Base-by-base conservation (phyloP, 2,113 vertebrate species). In the Rousettus leschenaultii region DNA sequence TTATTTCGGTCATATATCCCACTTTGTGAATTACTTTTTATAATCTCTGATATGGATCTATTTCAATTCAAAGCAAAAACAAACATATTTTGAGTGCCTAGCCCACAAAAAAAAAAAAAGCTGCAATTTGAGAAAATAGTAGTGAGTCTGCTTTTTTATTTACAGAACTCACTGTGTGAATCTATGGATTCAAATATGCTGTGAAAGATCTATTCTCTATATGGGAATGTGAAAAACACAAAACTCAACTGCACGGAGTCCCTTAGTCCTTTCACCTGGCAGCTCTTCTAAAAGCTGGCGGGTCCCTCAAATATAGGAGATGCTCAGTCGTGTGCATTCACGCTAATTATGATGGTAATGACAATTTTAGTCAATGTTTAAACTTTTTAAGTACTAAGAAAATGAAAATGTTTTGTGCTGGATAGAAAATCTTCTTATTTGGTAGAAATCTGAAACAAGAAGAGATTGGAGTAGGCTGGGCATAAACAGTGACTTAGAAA, bases 1-100 rank as follows among this genome's bases (percentile, higher is more conserved):
- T 3, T 48, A 59, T 59, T 48, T 71, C 65, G 22, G 19, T 59
- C 14, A 1, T 61, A 33, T 35, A 5, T 66, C 55, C 53, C 24
- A 28, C 74, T 43, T 59, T 21, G 11, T 74, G 22, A 92, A 79
- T 80, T 93, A 19, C 40, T 86, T 80, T 88, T 83, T 79, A 59
- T 68, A 24, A 33, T 35, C 57, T 74, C 65, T 51, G 18, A 59
- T 86, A 79, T 11, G 48, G 12, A 85, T 92, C 73, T 74, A 63
- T 85, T 92, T 92, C 61, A 79, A 65, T 43, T 85, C 65, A 70
- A 90, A 86, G n/a, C n/a, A 63, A 95, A 84, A 83, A 43, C 45
- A 86, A 65, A 1, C n/a, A 63, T 61, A 22, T 80, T 79, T 80
- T n/a, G 30, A 73, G 30, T 55, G 18, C 73, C 35, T 48, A 51